These are phyloP conservation scores for Congeria kusceri DNA, from an alignment of 2,888 invertebrate genomes.

Conservation along the genomic window DNA sequence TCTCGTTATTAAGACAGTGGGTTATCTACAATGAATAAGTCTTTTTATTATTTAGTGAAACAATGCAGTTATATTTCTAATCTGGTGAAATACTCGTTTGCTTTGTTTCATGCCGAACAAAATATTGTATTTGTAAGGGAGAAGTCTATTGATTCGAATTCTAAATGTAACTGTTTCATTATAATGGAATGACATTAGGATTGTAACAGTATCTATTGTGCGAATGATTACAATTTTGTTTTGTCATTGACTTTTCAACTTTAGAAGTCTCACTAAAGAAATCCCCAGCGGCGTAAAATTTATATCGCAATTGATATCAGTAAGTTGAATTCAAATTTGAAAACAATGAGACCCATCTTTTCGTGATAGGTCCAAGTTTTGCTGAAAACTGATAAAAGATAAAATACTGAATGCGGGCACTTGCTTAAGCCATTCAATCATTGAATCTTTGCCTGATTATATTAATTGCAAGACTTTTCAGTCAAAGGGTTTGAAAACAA, in stretches of 20 bases:
- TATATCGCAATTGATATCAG: constrained; percentile 48
- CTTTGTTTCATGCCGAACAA: constrained; percentile 31
- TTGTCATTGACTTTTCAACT: constrained; percentile 57
- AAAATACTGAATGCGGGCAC: constrained; percentile 56
- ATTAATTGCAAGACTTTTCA: constrained; percentile 58
- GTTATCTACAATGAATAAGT: constrained; percentile 21
- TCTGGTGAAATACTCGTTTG: constrained; percentile 40
- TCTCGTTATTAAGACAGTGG: constrained; percentile 19
- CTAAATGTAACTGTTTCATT: constrained; percentile 63
- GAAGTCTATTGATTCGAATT: constrained; percentile 52
- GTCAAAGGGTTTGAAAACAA: constrained; percentile 60
- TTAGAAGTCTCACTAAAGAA: constrained; percentile 57
- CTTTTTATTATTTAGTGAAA: constrained; percentile 44
- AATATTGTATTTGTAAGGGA: constrained; percentile 36
- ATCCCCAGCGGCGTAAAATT: constrained; percentile 64
- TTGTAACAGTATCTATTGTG: constrained; percentile 53
- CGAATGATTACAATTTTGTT: constrained; percentile 57
- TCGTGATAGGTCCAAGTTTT: constrained; percentile 40
- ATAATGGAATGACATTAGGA: constrained; percentile 35
- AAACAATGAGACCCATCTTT: constrained; percentile 58
- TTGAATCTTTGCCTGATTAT: constrained; percentile 52
- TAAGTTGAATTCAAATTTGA: constrained; percentile 54
- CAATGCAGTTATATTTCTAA: constrained; percentile 29
- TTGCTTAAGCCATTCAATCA: constrained; percentile 57
- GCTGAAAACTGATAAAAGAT: constrained; percentile 43